Conservation (phyloP, 2,113 vertebrate species). For the Serilophus lunatus region DNA sequence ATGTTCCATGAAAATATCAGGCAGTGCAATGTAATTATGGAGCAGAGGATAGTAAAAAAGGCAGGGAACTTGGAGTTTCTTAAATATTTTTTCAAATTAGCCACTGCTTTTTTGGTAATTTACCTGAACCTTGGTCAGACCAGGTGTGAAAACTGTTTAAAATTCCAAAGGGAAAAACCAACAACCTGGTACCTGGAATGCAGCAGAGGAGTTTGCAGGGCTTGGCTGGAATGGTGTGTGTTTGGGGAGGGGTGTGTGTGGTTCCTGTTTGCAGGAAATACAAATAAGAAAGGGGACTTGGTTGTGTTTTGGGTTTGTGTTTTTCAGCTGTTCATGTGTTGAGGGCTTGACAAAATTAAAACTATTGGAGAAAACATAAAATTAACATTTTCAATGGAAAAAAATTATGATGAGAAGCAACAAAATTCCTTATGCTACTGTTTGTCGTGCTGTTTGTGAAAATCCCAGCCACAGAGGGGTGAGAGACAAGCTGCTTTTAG, state of each 20-base stretch:
- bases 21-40: conserved; percentile 92
- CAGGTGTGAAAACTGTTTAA: background rate
- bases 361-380: background rate
- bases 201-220: background rate
- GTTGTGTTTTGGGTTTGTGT: background rate
- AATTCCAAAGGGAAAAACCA: background rate
- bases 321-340: background rate
- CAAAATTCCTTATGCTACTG: background rate
- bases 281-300: background rate
- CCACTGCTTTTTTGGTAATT: background rate
- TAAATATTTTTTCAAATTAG: conserved; percentile 79
- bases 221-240: background rate
- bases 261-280: background rate
- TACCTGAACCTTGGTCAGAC: background rate
- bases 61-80: conserved; percentile 77
- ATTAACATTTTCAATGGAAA: background rate
- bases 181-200: no score
- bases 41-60: conserved; percentile 81
- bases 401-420: background rate
- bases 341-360: background rate
- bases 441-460: background rate
- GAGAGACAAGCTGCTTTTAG: background rate
- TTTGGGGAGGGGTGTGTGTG: background rate
- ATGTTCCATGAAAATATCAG: conserved; percentile 98
- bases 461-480: background rate